These are phyloP conservation scores for Sabellastarte sp. DNA, from an alignment of 2,888 invertebrate species.

Conservation along the genomic window DNA sequence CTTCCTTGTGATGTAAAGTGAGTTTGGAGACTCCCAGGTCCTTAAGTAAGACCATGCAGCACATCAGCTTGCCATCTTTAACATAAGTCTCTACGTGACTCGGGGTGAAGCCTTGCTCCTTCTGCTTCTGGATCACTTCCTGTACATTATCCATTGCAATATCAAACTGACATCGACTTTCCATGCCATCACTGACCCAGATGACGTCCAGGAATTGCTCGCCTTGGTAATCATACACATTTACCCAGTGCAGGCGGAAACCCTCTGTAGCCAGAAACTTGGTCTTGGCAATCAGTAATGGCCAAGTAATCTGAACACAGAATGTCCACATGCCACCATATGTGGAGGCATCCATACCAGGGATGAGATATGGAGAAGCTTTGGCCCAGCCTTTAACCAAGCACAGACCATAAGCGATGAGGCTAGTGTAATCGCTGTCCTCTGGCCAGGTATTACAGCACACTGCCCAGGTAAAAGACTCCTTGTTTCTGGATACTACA, in stretches of 20 bases:
- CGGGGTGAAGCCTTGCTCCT: background rate
- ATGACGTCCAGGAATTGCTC: conserved; percentile 32
- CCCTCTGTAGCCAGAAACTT: background rate
- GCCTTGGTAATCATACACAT: conserved; percentile 9
- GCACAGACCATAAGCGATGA: conserved; percentile 41
- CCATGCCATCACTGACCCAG: conserved; percentile 23
- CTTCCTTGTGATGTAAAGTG: no score
- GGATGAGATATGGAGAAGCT: conserved; percentile 1
- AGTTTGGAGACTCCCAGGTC: no score
- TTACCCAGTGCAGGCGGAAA: conserved; percentile 14
- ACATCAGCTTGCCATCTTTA: background rate
- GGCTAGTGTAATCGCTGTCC: conserved; percentile 46
- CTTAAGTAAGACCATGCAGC: no score
- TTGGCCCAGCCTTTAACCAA: conserved; percentile 22
- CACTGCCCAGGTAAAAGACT: conserved; percentile 39
- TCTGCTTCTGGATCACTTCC: background rate
- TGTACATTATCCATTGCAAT: background rate
- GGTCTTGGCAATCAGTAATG: background rate
- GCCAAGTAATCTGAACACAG: conserved; percentile 3
- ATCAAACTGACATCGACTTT: background rate
- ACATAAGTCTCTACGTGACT: background rate
- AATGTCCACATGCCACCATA: conserved; percentile 9
- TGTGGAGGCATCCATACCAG: conserved; percentile 11
- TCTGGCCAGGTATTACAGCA: conserved; percentile 46
- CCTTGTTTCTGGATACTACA: conserved; percentile 33